Evolutionary conservation across 2,113 vertebrate genomes (phyloP).

Genomic region (Hippoglossus stenolepis): DNA sequence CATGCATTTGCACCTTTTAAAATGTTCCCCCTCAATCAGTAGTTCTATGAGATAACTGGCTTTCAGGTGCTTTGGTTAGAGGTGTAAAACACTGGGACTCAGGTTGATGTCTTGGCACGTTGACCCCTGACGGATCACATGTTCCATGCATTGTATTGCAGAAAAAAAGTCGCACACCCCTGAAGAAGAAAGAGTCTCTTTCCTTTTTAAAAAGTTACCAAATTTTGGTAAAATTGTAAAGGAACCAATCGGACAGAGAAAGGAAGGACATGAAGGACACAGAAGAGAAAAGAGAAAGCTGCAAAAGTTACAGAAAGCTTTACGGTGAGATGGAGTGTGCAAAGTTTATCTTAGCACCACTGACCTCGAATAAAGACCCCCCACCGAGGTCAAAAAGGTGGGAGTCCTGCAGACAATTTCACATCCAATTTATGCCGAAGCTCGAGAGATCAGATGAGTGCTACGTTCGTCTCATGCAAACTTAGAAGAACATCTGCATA

Average conservation of each 20-base stretch:
- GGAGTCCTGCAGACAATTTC: slow-evolving; percentile 26
- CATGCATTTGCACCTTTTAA: slow-evolving; percentile 9
- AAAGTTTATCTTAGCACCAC: slow-evolving; percentile 67
- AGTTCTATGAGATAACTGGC: background rate
- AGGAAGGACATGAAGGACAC: slow-evolving; percentile 51
- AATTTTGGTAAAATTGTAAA: background rate
- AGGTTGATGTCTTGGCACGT: too few relatives aligned
- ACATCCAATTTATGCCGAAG: slow-evolving; percentile 37
- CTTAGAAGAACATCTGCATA: slow-evolving; percentile 55
- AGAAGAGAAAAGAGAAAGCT: slow-evolving; percentile 65
- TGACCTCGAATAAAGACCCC: slow-evolving; percentile 57
- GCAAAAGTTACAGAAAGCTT: slow-evolving; percentile 67
- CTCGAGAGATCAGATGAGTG: slow-evolving; percentile 64
- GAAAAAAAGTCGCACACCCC: slow-evolving; percentile 9
- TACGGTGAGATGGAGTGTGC: slow-evolving; percentile 63
- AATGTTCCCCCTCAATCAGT: background rate
- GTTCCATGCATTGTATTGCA: slow-evolving; percentile 2
- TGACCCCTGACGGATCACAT: slow-evolving; percentile 6
- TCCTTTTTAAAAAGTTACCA: background rate
- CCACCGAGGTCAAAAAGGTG: slow-evolving; percentile 33
- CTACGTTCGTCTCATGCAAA: slow-evolving; percentile 72
- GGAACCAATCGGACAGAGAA: slow-evolving; percentile 55
- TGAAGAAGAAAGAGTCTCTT: background rate
- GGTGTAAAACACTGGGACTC: background rate
- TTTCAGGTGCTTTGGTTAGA: slow-evolving; percentile 12